Percentiles rank a stretch among this genome's conserved stretches.
Evolutionary conservation across 2,888 invertebrate species (phyloP).

Genomic region (Onthophagus sagittarius): DNA sequence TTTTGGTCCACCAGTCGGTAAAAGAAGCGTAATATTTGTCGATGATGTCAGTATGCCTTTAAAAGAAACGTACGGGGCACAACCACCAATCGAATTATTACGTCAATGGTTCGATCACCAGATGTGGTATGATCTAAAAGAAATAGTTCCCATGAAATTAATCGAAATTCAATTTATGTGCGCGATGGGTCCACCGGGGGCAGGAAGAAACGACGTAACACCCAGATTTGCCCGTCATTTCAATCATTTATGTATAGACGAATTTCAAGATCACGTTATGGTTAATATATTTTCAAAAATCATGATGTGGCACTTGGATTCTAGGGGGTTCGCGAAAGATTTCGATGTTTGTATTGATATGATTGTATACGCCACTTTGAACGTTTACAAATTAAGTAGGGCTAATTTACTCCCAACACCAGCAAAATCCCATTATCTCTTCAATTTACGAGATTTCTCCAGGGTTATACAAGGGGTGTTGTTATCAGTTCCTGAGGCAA

Average conservation of each 20-base stretch:
- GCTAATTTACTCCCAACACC: conserved; percentile 86
- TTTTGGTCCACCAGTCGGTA: conserved; percentile 88
- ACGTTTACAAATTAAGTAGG: conserved; percentile 80
- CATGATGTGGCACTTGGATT: conserved; percentile 91
- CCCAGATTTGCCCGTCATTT: conserved; percentile 85
- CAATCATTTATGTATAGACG: conserved; percentile 79
- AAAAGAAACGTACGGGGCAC: conserved; percentile 86
- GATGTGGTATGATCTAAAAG: conserved; percentile 86
- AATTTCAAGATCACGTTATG: conserved; percentile 82
- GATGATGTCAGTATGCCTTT: conserved; percentile 96
- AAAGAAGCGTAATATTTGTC: conserved; percentile 84
- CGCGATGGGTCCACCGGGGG: conserved; percentile 81
- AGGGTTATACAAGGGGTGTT: conserved; percentile 90
- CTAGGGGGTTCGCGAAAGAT: conserved; percentile 92
- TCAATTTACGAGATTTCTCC: conserved; percentile 91
- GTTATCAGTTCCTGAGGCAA: conserved; percentile 88
- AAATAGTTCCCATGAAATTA: conserved; percentile 70
- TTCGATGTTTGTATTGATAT: conserved; percentile 91
- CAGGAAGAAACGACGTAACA: conserved; percentile 74
- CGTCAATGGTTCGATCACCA: conserved; percentile 87
- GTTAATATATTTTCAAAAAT: conserved; percentile 84
- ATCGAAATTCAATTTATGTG: conserved; percentile 85
- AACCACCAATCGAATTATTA: conserved; percentile 89
- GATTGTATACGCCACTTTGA: conserved; percentile 80
- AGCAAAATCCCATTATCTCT: conserved; percentile 89